phyloP scores from a whole-genome alignment of 2,797 vertebrate genomes.

The Euthynnus affinis region DNA sequence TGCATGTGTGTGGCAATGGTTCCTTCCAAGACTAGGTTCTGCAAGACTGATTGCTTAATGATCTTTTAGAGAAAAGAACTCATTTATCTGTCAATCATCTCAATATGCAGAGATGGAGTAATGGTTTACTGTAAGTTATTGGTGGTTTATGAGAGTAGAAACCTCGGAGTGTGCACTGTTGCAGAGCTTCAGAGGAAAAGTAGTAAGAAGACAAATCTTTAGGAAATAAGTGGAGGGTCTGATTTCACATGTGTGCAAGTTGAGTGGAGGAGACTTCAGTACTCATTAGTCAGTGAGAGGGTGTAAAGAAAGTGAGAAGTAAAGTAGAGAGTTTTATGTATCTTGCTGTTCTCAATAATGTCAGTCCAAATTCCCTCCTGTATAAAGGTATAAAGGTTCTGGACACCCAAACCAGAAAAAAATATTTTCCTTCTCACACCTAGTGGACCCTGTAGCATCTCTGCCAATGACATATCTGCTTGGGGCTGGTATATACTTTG shows the following conservation, averaged over 20 bases:
- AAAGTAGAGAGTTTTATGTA: background rate
- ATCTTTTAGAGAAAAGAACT: conserved; percentile 16
- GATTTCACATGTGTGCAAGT: background rate
- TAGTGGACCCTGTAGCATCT: background rate
- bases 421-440: background rate
- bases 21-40: conserved; percentile 17
- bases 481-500: too few relatives aligned
- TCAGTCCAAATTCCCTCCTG: background rate
- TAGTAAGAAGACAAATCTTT: background rate
- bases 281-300: background rate
- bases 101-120: background rate
- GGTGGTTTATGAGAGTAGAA: background rate
- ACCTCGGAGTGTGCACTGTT: conserved; percentile 4
- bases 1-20: background rate
- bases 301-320: background rate
- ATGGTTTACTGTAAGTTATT: conserved; percentile 7
- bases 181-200: conserved; percentile 2
- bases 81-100: conserved; percentile 18
- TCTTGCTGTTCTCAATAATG: background rate
- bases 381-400: too few relatives aligned
- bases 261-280: background rate
- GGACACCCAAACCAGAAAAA: background rate
- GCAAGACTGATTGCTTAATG: background rate
- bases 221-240: background rate
- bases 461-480: background rate